Evolutionary conservation across 2,113 vertebrate genomes (phyloP), one percentile per base, ranked within the genome.

Genomic region (Nesogale talazaci): DNA sequence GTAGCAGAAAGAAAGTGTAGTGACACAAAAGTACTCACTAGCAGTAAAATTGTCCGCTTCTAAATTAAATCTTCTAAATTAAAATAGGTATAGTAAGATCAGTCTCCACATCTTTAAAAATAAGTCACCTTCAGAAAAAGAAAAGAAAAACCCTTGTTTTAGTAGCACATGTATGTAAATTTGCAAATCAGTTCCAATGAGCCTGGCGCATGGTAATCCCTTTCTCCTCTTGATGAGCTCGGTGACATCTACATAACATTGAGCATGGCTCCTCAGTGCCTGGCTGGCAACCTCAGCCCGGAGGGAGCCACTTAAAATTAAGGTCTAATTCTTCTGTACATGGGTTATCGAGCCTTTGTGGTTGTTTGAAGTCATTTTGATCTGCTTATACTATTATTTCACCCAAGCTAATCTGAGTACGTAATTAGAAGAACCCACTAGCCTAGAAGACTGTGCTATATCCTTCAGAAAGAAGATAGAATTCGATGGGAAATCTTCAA

Each of bases 91-190:
- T 65, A 78, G 11, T 89, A 46, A 81, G 59, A 22, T 75, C 25
- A 75, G 8, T 61, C 23, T 74, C 46, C 22, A 20, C 74, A 3
- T 42, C 3, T 93, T 92, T 88, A 70, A 74, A 85, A 94, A 38
- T n/a, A 81, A 25, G 84, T 89, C 63, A 65, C 63, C 29, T 65
- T 80, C 9, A 42, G 27, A 2, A 17, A 16, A 57, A 57, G 59
- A 72, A 70, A 67, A 17, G 42, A n/a, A 40, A 1, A 59, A n/a
- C 12, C 3, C 22, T 93, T 34, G 3, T 82, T 93, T 88, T 38
- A 61, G 56, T 83, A 31, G 91, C 87, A 93, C 8, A n/a, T 88
- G 75, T 2, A 72, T 31, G 12, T 61, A 90, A 93, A 93, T 61
- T 19, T 6, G 2, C 59, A 61, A 61, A 61, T 61, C 59, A 20